Evolutionary conservation across 2,113 vertebrate species (phyloP), one percentile per base, ranked within the genome.

Genomic region (Thamnophis sirtalis): DNA sequence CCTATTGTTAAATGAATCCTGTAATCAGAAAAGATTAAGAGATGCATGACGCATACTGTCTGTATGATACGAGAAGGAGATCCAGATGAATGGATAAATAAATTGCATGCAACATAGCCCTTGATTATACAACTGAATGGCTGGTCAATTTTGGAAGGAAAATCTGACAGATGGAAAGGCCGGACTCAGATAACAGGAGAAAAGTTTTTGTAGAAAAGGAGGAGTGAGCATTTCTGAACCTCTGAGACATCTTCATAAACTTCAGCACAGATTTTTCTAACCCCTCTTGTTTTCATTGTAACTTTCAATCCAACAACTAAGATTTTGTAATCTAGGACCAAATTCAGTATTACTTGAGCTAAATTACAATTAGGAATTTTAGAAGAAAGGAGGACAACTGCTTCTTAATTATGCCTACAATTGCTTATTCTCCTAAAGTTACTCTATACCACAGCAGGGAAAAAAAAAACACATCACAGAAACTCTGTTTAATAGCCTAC

Each of bases 401-500:
- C 49, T 68, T 89, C 19, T 9, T 68, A 49, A 19, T 50, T 4
- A 21, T 63, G 43, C 58, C 60, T 50, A 50, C 50, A 89, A 49
- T 17, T 8, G 2, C 38, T 26, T 60, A 38, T 49, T 60, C 38
- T 87, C 38, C 22, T 63, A 89, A 4, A 92, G 21, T 93, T 49
- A 92, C 24, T 89, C 11, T 11, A 51, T 0, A 50, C 9, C 28
- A 49, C 10, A n/a, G 91, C 54, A 90, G 90, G 51, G 90, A 43
- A 1, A 38, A 84, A 38, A 84, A 73, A 38, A 49, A 2, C 24
- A 43, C 8, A 51, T 56, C 48, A 60, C 2, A 91, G 56, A 63
- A n/a, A 63, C 17, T 2, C 26, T 63, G 95, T 95, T 48, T 94
- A 33, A 7, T 93, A 93, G 91, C 90, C 91, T 95, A 94, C 53